Evolutionary conservation across 2,888 invertebrate genomes (phyloP).

Genomic region (Monoplex corrugatus): DNA sequence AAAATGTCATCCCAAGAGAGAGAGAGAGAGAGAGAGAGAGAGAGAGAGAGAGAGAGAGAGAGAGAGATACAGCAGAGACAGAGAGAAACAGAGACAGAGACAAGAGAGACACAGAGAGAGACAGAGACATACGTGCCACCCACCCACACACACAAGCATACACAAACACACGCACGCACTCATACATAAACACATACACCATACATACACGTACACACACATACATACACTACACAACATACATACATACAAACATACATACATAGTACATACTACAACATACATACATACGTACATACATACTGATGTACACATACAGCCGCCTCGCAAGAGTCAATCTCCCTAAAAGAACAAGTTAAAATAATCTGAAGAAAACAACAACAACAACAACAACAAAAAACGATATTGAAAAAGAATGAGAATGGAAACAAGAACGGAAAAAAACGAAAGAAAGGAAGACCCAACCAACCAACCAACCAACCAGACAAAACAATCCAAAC

Average conservation of each 20-base stretch:
- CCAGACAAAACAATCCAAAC: no score
- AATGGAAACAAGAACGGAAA: neutral
- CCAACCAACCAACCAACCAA: no score
- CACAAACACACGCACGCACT: neutral
- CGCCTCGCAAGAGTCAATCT: neutral
- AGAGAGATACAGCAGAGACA: no score
- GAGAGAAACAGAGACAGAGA: neutral
- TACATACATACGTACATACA: conserved; percentile 18
- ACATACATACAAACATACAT: neutral
- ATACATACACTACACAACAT: neutral
- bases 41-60: neutral
- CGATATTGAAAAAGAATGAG: neutral
- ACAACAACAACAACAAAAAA: neutral
- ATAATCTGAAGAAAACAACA: neutral
- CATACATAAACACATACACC: neutral
- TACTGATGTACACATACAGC: neutral
- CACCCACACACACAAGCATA: neutral
- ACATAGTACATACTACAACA: no score
- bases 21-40: neutral
- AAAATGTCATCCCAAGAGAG: no score
- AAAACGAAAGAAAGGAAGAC: neutral
- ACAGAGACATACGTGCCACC: neutral
- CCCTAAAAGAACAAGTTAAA: neutral
- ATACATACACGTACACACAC: conserved; percentile 19
- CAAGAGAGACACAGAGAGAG: neutral